These are phyloP conservation scores for Odocoileus hemionus DNA, from an alignment of 2,113 vertebrate species.

Conservation along the genomic window DNA sequence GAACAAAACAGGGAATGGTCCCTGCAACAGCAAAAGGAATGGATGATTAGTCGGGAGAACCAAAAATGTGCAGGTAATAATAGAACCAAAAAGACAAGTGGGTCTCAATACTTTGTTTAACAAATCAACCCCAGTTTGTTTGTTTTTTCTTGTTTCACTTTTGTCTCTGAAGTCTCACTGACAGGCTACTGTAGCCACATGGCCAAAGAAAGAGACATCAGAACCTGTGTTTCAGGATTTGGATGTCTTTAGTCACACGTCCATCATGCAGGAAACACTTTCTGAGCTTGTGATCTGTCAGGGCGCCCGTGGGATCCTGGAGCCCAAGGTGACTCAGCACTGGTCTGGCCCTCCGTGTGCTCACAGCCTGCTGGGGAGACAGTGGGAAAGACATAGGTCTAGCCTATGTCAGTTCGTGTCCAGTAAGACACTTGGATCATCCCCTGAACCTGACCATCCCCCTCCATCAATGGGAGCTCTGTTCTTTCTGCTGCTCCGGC, in stretches of 20 bases:
- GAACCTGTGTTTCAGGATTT: not conserved
- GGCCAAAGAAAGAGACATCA: not conserved
- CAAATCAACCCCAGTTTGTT: not conserved
- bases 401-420: not conserved
- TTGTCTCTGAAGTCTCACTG: not conserved
- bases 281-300: not conserved
- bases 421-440: too few species aligned
- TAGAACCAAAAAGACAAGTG: rapidly evolving
- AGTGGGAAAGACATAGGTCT: rapidly evolving
- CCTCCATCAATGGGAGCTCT: too few species aligned
- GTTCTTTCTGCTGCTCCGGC: not conserved
- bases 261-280: not conserved
- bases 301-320: not conserved
- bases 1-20: slow-evolving; percentile 90
- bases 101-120: not conserved
- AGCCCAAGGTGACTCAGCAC: rapidly evolving
- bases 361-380: not conserved
- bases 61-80: slow-evolving; percentile 84
- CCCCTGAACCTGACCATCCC: not conserved
- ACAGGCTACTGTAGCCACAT: not conserved
- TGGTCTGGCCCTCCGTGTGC: not conserved
- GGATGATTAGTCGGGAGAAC: slow-evolving; percentile 68
- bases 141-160: not conserved
- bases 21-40: slow-evolving; percentile 86
- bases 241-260: rapidly evolving